Evolutionary conservation across 2,113 vertebrate genomes (phyloP).

Genomic region (Paramormyrops kingsleyae): DNA sequence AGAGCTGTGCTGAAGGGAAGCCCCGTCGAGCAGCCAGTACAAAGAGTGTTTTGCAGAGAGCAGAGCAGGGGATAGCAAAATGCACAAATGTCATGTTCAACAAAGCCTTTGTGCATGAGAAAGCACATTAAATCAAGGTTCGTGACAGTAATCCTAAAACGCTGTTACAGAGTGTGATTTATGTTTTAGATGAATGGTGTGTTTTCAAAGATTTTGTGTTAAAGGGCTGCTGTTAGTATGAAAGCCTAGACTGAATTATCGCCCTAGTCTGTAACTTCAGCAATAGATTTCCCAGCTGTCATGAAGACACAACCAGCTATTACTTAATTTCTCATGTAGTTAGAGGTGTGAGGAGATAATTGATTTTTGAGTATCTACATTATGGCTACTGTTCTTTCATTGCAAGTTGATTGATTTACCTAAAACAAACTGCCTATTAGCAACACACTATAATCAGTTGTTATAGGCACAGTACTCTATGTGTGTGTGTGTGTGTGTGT

Average conservation of each 20-base stretch:
- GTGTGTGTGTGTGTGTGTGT: too few species aligned
- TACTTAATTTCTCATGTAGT: conserved; percentile 1
- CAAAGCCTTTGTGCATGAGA: background rate
- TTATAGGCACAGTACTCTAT: background rate
- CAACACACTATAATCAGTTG: background rate
- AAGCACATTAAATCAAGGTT: conserved; percentile 2
- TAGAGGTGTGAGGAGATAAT: background rate
- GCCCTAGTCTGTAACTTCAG: background rate
- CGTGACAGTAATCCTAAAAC: background rate
- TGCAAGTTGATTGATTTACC: background rate
- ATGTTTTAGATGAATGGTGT: background rate
- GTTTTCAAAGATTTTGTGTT: background rate
- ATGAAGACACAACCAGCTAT: background rate
- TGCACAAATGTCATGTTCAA: background rate
- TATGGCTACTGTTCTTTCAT: background rate
- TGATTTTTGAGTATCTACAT: background rate
- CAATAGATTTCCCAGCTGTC: background rate
- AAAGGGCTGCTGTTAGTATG: background rate
- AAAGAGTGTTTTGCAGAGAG: conserved; percentile 17
- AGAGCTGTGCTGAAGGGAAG: conserved; percentile 64
- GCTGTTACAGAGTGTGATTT: background rate
- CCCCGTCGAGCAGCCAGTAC: conserved; percentile 46
- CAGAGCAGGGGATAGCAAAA: conserved; percentile 9
- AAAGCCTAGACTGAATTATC: background rate
- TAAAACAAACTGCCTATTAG: background rate